These are phyloP conservation scores for Magallana gigas DNA, from an alignment of 1,140 invertebrate species.

Conservation along the genomic window DNA sequence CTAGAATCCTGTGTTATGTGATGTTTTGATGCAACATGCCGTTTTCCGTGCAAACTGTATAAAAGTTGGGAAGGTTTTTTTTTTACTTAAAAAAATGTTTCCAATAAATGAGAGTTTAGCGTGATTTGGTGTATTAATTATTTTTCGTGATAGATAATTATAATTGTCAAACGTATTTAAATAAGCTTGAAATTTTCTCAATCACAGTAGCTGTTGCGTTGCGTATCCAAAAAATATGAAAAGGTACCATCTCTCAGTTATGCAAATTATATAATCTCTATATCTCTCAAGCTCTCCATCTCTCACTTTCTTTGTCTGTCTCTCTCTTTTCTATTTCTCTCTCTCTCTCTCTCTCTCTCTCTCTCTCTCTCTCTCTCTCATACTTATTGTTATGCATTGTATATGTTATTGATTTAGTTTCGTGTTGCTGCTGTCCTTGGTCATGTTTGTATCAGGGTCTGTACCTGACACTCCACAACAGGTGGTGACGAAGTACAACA, in stretches of 20 bases:
- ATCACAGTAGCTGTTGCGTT: no score
- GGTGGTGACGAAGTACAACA: neutral
- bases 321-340: neutral
- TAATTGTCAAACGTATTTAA: no score
- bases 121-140: neutral
- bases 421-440: neutral
- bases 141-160: neutral
- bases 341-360: neutral
- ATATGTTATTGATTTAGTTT: no score
- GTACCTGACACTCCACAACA: neutral
- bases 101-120: neutral
- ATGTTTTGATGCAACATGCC: no score
- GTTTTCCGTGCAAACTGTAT: no score
- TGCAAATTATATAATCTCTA: neutral
- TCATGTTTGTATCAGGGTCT: neutral
- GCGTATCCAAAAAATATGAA: neutral
- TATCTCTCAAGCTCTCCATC: neutral
- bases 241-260: neutral
- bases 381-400: no score
- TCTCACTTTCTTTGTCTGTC: neutral
- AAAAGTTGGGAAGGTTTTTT: neutral
- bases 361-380: no score
- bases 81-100: neutral
- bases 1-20: no score
- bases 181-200: no score